phyloP scores from a whole-genome alignment of 2,888 invertebrate species.

The Polietes domitor region DNA sequence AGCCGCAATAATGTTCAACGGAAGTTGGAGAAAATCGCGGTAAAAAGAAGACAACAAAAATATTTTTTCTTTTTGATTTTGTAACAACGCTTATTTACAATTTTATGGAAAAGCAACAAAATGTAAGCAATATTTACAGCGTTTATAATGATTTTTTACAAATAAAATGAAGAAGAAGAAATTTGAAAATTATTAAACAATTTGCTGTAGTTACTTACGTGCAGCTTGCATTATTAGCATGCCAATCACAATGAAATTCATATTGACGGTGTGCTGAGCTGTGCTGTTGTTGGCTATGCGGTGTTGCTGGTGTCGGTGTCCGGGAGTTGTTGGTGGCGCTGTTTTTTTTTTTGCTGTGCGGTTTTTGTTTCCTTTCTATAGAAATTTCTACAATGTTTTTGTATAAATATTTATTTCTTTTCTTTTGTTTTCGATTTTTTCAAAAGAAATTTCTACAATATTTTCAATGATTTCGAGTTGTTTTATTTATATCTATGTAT shows the following conservation, averaged over 20 bases:
- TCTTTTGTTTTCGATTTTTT: background rate
- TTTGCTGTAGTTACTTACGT: slow-evolving; percentile 71
- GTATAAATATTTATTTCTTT: too few relatives aligned
- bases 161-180: slow-evolving; percentile 15
- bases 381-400: too few relatives aligned
- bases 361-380: too few relatives aligned
- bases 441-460: slow-evolving; percentile 38
- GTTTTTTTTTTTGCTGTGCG: too few relatives aligned
- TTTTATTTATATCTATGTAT: background rate
- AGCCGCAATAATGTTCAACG: background rate
- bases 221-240: slow-evolving; percentile 79
- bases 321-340: background rate
- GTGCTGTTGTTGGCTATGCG: background rate
- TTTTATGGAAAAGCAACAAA: background rate
- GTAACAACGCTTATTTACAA: background rate
- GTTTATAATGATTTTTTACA: slow-evolving; percentile 4
- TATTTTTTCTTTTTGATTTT: background rate
- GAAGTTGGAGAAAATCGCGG: background rate
- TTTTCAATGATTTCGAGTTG: slow-evolving; percentile 23
- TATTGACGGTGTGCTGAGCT: slow-evolving; percentile 66
- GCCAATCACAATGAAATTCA: slow-evolving; percentile 79
- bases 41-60: background rate
- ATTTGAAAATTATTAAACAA: slow-evolving; percentile 9
- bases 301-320: background rate
- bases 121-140: slow-evolving; percentile 25